Base-by-base conservation (phyloP, 2,888 invertebrate genomes). In the Nemurella pictetii region DNA sequence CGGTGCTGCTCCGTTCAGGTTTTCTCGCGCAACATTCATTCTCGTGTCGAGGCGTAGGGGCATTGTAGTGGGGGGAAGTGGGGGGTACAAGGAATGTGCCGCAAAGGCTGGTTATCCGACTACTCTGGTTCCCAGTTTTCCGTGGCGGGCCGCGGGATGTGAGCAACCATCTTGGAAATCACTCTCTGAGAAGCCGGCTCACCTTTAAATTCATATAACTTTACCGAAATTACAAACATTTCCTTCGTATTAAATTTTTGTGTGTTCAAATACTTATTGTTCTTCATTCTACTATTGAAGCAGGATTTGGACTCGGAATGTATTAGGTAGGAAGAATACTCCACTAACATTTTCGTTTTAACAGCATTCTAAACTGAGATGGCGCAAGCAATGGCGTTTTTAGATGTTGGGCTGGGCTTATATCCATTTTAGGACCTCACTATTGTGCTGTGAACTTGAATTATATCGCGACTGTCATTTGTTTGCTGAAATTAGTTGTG, bases 151-250 rank as follows among this genome's bases (percentile, higher is more conserved):
- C 92, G 92, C 92, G 92, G 93, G 93, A 93, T 93, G 93, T 93
- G 93, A 93, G 94, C 94, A 94, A 94, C 95, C 95, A 95, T 95
- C 94, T 95, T 95, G 95, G 93, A 94, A 93, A 93, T 93, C 92
- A 92, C 92, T 93, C 93, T 92, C 92, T 93, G 91, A 93, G 93
- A 94, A 94, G 94, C 95, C 94, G 95, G 94, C 93, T 92, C 91
- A 92, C 90, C 92, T 92, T 91, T 91, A 92, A 91, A 80, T 91
- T 91, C 90, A 91, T 91, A 91, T 91, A 91, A 32, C 80, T 81
- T 80, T 81, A 81, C 82, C 84, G 75, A 82, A 80, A 83, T 77
- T 81, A 12, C 72, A 29, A 55, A 84, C 84, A 82, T 85, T 80
- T 78, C 77, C 80, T 78, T 83, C 72, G 32, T 85, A 78, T 36